Conservation (phyloP, 2,113 vertebrate species). For the Myocastor coypus region DNA sequence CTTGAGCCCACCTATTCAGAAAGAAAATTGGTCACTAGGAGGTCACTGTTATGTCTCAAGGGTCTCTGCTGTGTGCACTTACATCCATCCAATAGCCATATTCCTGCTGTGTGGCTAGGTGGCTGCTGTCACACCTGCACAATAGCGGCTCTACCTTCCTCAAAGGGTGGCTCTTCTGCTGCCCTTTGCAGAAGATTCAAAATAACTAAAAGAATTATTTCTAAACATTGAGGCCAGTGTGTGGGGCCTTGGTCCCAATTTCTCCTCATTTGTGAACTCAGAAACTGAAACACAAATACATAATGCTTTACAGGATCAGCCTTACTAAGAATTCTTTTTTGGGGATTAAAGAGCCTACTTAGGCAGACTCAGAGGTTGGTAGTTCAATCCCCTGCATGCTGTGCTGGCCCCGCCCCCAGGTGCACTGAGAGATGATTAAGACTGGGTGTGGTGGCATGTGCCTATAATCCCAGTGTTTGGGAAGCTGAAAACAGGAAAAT, state of each 20-base stretch:
- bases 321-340: not conserved
- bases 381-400: too few species aligned
- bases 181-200: not conserved
- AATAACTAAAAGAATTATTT: not conserved
- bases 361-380: too few species aligned
- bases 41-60: not conserved
- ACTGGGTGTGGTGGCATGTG: too few species aligned
- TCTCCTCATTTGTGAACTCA: not conserved
- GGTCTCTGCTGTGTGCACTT: not conserved
- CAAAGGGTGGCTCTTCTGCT: not conserved
- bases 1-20: not conserved
- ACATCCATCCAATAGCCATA: fast-evolving
- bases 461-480: too few species aligned
- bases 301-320: not conserved
- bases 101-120: not conserved
- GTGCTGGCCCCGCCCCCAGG: too few species aligned
- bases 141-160: not conserved
- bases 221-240: not conserved
- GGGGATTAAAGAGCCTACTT: too few species aligned
- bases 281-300: not conserved
- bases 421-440: too few species aligned
- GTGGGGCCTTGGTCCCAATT: not conserved
- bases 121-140: too few species aligned
- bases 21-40: not conserved
- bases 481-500: too few species aligned